Conservation (phyloP, 2,113 vertebrate genomes). For the Anhinga rufa region DNA sequence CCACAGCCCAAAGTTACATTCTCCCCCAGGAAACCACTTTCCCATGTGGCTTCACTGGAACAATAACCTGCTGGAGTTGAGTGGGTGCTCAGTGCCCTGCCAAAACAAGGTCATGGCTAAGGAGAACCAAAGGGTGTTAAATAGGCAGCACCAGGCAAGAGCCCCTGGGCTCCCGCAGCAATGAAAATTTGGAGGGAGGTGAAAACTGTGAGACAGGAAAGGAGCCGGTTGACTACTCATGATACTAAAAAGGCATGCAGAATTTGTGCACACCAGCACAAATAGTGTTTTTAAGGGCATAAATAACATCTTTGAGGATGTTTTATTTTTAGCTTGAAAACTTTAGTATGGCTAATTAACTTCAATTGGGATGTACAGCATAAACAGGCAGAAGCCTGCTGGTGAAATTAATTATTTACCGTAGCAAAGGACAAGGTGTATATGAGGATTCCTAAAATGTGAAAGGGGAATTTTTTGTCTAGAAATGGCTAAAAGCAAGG, state of each 20-base stretch:
- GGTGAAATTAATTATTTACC: slow-evolving; percentile 47
- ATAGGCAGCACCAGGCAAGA: background rate
- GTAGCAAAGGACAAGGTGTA: slow-evolving; percentile 3
- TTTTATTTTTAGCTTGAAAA: slow-evolving; percentile 42
- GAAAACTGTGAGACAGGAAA: background rate
- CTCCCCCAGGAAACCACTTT: background rate
- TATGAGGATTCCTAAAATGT: background rate
- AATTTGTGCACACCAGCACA: slow-evolving; percentile 2
- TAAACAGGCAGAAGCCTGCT: slow-evolving; percentile 33
- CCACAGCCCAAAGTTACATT: background rate
- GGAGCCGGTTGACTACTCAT: background rate
- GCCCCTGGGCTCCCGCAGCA: background rate
- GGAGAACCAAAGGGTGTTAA: background rate
- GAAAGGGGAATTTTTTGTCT: background rate
- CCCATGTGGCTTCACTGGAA: background rate
- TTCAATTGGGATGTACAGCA: background rate
- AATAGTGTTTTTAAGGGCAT: background rate
- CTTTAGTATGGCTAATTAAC: background rate
- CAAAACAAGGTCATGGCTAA: background rate
- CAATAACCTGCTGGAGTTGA: background rate
- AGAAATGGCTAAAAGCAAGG: background rate
- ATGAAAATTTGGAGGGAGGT: background rate
- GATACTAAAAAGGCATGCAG: background rate
- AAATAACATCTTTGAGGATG: background rate
- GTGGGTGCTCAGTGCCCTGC: background rate